Base-by-base conservation (phyloP, 2,888 invertebrate genomes). In the Siphlonurus alternatus region DNA sequence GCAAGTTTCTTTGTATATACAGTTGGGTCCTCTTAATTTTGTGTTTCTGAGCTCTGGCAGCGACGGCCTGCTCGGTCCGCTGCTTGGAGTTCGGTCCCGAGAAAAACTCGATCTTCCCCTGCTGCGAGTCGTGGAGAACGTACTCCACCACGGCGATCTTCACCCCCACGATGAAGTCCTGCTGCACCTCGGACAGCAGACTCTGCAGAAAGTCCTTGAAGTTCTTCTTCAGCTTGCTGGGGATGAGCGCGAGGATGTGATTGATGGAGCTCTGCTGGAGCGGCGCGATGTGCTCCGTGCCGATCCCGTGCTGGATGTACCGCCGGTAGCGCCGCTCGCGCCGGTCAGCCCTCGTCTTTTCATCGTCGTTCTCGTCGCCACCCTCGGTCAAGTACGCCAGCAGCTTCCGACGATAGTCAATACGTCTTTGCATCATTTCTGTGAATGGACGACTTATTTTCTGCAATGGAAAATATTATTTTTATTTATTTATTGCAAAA, bases 141-240 rank as follows among this genome's bases (percentile, higher is more conserved):
- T 93, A 96, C 76, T 95, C 94, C 0, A 96, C 89, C 63, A 91
- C 88, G 0, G 93, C 88, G 73, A 93, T 93, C 73, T 94, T 95
- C 72, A 94, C 89, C 67, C 89, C 88, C 74, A 89, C 82, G 73
- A 89, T 82, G 73, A 92, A 96, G 71, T 93, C 92, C 67, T 90
- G 86, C 69, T 87, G 84, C 74, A 92, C 87, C 74, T 94, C 93
- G 65, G 84, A 81, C 0, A 90, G 82, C 63, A 87, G 82, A 38
- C 80, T 74, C 1, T 79, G 75, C 20, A 88, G 71, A 1, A 80
- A 81, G 0, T 78, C 76, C 61, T 79, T 79, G 81, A 84, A 88
- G 59, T 62, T 63, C 59, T 22, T 62, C 51, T 59, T 64, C 64
- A 64, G 22, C 23, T 63, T 79, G 59, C 81, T 7, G n/a, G 76